These are phyloP conservation scores for Drosophila anomalata DNA, from an alignment of 2,888 invertebrate species.

Conservation along the genomic window DNA sequence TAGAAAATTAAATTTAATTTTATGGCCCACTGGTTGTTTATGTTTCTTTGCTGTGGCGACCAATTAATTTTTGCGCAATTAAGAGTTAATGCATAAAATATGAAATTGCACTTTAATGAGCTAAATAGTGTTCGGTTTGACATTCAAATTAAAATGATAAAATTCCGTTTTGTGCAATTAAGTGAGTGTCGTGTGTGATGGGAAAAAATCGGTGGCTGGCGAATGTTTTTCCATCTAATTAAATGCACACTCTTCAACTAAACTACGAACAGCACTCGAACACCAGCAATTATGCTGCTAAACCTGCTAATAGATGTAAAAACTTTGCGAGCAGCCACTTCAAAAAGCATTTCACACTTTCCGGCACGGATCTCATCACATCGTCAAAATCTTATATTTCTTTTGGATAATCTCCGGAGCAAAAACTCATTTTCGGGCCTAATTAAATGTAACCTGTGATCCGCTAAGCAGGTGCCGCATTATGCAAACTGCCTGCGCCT, in stretches of 20 bases:
- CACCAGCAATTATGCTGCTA: conserved; percentile 10
- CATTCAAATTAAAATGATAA: neutral
- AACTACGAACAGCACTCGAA: neutral
- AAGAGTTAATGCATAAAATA: conserved; percentile 28
- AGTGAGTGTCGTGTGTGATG: neutral
- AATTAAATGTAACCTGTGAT: conserved; percentile 72
- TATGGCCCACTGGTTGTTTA: conserved; percentile 6
- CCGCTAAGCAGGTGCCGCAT: conserved; percentile 58
- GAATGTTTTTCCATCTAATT: conserved; percentile 4
- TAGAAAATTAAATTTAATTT: conserved; percentile 8
- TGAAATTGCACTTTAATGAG: conserved; percentile 23
- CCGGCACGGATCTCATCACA: neutral
- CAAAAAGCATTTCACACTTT: conserved; percentile 19
- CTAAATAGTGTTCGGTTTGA: conserved; percentile 7
- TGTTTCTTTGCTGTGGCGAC: conserved; percentile 33
- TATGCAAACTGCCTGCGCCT: conserved; percentile 58
- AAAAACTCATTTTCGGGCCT: conserved; percentile 69
- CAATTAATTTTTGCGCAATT: conserved; percentile 34
- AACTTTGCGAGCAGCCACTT: conserved; percentile 4
- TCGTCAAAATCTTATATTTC: conserved; percentile 25
- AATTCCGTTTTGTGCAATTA: conserved; percentile 1
- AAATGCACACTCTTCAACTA: conserved; percentile 6
- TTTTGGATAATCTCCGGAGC: conserved; percentile 14
- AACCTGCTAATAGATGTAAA: conserved; percentile 10
- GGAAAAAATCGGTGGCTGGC: neutral